Conservation (phyloP, 2,113 vertebrate genomes). For the Gambusia affinis region DNA sequence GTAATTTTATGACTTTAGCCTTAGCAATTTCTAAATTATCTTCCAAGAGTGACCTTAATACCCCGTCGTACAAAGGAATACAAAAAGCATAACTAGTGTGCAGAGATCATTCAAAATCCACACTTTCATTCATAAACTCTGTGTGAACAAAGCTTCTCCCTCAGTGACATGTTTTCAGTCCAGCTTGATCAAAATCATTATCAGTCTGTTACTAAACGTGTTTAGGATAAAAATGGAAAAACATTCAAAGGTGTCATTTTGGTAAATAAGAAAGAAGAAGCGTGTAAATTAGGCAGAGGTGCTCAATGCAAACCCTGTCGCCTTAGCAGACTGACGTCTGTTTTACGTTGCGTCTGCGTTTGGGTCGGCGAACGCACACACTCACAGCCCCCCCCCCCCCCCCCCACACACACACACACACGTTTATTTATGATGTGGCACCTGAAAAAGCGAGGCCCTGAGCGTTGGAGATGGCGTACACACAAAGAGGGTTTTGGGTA, state of each 20-base stretch:
- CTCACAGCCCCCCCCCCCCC: constrained; percentile 6
- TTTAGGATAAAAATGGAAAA: constrained; percentile 51
- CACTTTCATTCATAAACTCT: constrained; percentile 26
- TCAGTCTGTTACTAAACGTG: constrained; percentile 6
- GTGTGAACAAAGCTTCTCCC: constrained; percentile 10
- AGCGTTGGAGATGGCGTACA: constrained; percentile 85
- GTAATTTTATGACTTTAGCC: no score
- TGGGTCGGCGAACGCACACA: constrained; percentile 51
- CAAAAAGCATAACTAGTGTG: constrained; percentile 11
- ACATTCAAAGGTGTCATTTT: constrained; percentile 43
- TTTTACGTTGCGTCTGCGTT: constrained; percentile 76
- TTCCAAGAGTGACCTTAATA: no score
- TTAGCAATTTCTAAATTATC: no score
- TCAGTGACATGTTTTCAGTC: constrained; percentile 34
- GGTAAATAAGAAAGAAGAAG: constrained; percentile 40
- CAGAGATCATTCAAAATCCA: constrained; percentile 18
- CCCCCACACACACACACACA: constrained; percentile 25
- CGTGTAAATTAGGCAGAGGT: constrained; percentile 22
- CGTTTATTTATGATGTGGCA: constrained; percentile 54
- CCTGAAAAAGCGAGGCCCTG: constrained; percentile 94
- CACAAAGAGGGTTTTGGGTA: constrained; percentile 65
- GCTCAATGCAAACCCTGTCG: constrained; percentile 4
- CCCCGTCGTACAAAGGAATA: neutral
- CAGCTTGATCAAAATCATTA: constrained; percentile 26
- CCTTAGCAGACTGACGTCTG: constrained; percentile 38